A percentile compares a stretch with the other conserved stretches of the same genome.
These are phyloP conservation scores for Ammodramus savannarum DNA, from an alignment of 2,113 vertebrate species.

Conservation along the genomic window DNA sequence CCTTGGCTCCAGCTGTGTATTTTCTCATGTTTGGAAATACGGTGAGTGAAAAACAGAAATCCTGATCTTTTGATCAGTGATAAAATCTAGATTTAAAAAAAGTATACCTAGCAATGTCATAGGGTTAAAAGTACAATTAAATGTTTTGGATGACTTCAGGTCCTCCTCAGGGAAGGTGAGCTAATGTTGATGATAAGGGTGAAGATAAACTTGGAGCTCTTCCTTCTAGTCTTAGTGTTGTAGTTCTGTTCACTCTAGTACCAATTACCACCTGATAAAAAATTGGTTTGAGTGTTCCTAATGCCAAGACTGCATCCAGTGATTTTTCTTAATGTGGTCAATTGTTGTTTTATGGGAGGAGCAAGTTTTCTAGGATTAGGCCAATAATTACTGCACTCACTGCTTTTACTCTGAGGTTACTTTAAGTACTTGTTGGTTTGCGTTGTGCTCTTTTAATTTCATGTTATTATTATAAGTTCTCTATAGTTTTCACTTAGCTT, in stretches of 20 bases:
- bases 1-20: constrained; percentile 35
- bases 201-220: neutral
- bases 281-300: neutral
- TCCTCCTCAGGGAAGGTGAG: neutral
- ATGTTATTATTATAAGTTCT: neutral
- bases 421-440: neutral
- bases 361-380: neutral
- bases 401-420: neutral
- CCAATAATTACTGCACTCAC: neutral
- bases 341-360: neutral
- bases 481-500: neutral
- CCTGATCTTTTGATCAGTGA: neutral
- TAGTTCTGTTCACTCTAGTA: neutral
- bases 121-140: neutral
- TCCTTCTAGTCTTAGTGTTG: neutral
- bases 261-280: neutral
- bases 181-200: neutral
- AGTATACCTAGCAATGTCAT: neutral
- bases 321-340: neutral
- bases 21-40: constrained; percentile 47
- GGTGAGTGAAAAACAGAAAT: neutral
- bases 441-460: neutral
- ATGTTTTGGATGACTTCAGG: neutral
- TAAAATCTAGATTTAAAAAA: neutral
- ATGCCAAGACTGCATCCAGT: neutral